Percentiles rank a stretch among this genome's conserved stretches.
Conservation (phyloP, 2,797 vertebrate genomes). For the Gymnoscopelus braueri region DNA sequence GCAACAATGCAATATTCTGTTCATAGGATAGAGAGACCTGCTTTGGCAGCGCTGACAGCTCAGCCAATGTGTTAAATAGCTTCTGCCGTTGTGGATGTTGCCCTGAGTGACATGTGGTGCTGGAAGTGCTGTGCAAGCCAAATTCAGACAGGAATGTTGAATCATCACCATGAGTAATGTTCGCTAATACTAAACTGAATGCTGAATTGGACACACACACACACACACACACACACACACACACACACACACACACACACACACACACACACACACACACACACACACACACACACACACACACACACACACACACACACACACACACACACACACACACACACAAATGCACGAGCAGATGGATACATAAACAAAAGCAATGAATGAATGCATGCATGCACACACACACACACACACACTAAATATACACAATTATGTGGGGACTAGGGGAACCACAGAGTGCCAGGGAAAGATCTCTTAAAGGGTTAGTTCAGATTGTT, state of each 20-base stretch:
- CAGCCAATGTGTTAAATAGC: constrained; percentile 39
- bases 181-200: constrained; percentile 48
- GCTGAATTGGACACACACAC: constrained; percentile 38
- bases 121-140: constrained; percentile 41
- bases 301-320: constrained; percentile 12
- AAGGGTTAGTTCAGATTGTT: constrained; percentile 35
- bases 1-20: constrained; percentile 13
- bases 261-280: constrained; percentile 9
- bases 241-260: constrained; percentile 26
- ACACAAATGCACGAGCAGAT: constrained; percentile 12
- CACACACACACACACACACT: constrained; percentile 1
- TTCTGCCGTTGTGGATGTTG: constrained; percentile 37
- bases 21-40: not conserved
- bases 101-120: constrained; percentile 30
- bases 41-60: constrained; percentile 5
- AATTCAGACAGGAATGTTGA: constrained; percentile 67
- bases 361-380: too few species aligned
- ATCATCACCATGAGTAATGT: constrained; percentile 69
- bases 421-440: constrained; percentile 14
- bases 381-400: too few species aligned
- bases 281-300: constrained; percentile 13
- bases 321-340: constrained; percentile 22
- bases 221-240: not conserved
- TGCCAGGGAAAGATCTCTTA: constrained; percentile 63
- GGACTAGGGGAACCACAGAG: constrained; percentile 54